Evolutionary conservation across 2,888 invertebrate genomes (phyloP).

Genomic region (Elegia similella): DNA sequence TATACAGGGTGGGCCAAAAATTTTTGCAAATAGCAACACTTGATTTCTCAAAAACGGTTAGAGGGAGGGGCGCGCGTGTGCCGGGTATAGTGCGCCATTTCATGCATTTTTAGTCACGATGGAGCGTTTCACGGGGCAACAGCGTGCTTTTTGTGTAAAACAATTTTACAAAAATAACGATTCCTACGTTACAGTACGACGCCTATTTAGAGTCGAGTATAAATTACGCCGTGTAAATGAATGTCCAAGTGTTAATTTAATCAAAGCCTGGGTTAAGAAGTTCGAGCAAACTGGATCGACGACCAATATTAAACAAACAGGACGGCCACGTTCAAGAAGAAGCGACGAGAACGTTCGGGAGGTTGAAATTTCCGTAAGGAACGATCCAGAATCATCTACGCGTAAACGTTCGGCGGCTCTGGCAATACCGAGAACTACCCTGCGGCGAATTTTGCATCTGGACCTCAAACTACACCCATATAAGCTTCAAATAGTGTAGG

Average conservation of each 20-base stretch:
- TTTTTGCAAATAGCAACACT: background rate
- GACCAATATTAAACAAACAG: background rate
- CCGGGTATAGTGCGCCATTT: background rate
- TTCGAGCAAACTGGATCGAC: background rate
- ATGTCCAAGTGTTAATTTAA: too few species aligned
- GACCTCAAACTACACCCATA: background rate
- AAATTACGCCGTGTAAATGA: too few species aligned
- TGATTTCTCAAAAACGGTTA: background rate
- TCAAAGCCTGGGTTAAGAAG: background rate
- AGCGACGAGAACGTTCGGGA: too few species aligned
- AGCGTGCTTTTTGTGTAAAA: conserved; percentile 22
- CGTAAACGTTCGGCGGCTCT: too few species aligned
- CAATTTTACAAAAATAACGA: conserved; percentile 20
- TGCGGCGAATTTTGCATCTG: conserved; percentile 1
- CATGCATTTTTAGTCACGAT: background rate
- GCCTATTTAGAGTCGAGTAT: conserved; percentile 18
- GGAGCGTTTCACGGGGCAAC: background rate
- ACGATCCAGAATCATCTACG: too few species aligned
- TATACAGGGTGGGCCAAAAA: background rate
- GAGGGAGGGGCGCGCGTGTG: background rate
- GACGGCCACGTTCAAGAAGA: too few species aligned
- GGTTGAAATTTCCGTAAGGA: too few species aligned
- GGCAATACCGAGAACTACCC: too few species aligned
- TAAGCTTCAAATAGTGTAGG: background rate
- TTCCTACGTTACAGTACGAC: conserved; percentile 21